phyloP scores from a whole-genome alignment of 2,888 invertebrate genomes.

The Limnephilus rhombicus region DNA sequence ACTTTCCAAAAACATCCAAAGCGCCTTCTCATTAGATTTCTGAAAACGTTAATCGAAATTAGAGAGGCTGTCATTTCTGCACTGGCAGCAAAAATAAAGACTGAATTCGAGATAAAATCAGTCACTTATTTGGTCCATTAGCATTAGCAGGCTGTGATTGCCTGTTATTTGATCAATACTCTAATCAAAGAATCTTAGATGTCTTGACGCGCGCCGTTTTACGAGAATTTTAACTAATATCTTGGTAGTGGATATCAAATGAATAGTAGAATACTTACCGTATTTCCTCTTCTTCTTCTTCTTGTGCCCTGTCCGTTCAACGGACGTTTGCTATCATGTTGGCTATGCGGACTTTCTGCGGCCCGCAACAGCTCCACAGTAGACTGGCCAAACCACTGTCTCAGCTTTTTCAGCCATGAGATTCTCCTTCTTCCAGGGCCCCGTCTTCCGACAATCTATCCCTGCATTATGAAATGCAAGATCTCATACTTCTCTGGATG shows the following conservation, averaged over 20 bases:
- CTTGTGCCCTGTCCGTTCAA: too few species aligned
- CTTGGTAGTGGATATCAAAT: neutral
- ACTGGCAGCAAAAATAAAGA: neutral
- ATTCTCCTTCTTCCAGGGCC: too few species aligned
- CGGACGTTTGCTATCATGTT: too few species aligned
- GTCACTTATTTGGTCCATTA: neutral
- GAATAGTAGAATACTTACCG: neutral
- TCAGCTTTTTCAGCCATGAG: too few species aligned
- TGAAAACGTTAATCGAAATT: neutral
- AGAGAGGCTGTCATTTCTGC: neutral
- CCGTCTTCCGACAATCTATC: too few species aligned
- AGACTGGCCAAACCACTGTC: too few species aligned
- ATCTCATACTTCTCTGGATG: too few species aligned
- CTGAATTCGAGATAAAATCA: neutral
- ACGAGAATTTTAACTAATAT: neutral
- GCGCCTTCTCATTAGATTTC: neutral
- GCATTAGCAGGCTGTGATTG: neutral
- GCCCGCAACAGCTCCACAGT: too few species aligned
- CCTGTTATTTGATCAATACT: neutral
- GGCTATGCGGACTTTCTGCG: too few species aligned
- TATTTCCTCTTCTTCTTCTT: too few species aligned
- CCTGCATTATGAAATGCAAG: too few species aligned
- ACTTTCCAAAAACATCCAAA: neutral
- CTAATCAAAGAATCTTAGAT: neutral
- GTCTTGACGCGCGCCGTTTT: neutral